phyloP scores from a whole-genome alignment of 2,797 vertebrate species.

The Clarias fuscus region DNA sequence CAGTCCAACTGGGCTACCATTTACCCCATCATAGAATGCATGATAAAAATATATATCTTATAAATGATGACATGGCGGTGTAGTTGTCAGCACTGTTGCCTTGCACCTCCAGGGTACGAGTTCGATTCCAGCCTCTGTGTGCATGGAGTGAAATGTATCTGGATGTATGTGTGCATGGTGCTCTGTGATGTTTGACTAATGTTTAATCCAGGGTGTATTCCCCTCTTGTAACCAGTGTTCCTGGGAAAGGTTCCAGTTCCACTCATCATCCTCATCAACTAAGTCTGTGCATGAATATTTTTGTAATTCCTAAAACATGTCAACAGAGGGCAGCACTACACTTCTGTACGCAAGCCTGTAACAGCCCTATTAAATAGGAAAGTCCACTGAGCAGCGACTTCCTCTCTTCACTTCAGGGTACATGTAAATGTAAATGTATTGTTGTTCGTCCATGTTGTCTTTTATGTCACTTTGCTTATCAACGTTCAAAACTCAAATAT shows the following conservation, averaged over 20 bases:
- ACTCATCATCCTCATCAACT: neutral
- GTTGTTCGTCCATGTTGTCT: neutral
- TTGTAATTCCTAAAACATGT: neutral
- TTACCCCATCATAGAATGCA: neutral
- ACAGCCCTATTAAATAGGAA: neutral
- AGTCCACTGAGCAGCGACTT: neutral
- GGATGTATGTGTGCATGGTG: neutral
- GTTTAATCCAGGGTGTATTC: neutral
- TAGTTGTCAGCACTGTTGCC: too few species aligned
- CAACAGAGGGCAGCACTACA: conserved; percentile 38
- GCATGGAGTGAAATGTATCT: too few species aligned
- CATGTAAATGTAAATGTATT: neutral
- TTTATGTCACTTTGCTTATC: neutral
- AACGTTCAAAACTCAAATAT: neutral
- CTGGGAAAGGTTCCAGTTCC: neutral
- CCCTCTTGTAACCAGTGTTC: neutral
- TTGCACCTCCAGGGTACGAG: too few species aligned
- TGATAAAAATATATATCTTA: neutral
- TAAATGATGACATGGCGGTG: neutral
- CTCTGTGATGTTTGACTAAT: neutral
- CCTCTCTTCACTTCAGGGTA: neutral
- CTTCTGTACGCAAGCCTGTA: neutral
- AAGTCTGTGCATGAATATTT: neutral
- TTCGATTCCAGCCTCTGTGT: too few species aligned
- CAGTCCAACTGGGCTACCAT: too few species aligned